Percentiles rank a stretch among this genome's conserved stretches.
Conservation (phyloP, 2,888 invertebrate species). For the Zonitis immaculata region DNA sequence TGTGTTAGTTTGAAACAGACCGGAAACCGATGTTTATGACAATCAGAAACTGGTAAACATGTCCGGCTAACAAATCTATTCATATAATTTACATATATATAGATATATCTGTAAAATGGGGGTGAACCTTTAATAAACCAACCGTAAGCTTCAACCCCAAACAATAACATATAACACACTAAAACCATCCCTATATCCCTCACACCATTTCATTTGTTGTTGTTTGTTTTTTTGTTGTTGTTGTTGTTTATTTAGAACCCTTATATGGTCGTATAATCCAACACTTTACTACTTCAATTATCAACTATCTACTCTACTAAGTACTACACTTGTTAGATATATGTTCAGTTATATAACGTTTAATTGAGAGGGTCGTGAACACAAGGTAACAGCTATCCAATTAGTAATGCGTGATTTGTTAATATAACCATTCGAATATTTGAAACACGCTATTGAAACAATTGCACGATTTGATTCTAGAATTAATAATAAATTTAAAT, state of each 20-base stretch:
- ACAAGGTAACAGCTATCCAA: slow-evolving; percentile 5
- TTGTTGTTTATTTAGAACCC: slow-evolving; percentile 18
- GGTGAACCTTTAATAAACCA: too few species aligned
- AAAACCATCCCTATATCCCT: too few species aligned
- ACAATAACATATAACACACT: too few species aligned
- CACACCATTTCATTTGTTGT: too few species aligned
- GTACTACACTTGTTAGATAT: too few species aligned
- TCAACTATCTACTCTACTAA: too few species aligned
- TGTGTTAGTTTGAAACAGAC: slow-evolving; percentile 7
- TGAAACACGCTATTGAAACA: not conserved
- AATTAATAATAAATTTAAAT: too few species aligned
- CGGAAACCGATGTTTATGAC: slow-evolving; percentile 34
- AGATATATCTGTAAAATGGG: too few species aligned
- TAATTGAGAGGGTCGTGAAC: slow-evolving; percentile 12
- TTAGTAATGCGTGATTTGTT: slow-evolving; percentile 5
- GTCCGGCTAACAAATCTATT: slow-evolving; percentile 10
- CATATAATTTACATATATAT: too few species aligned
- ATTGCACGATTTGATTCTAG: too few species aligned
- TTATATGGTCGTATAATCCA: slow-evolving; percentile 15
- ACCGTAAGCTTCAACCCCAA: too few species aligned
- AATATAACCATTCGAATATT: not conserved
- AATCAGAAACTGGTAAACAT: slow-evolving; percentile 25
- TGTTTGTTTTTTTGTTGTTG: not conserved
- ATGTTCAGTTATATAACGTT: slow-evolving; percentile 8
- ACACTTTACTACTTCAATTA: slow-evolving; percentile 26